Evolutionary conservation across 2,113 vertebrate species (phyloP).

Genomic region (Xenopus borealis): DNA sequence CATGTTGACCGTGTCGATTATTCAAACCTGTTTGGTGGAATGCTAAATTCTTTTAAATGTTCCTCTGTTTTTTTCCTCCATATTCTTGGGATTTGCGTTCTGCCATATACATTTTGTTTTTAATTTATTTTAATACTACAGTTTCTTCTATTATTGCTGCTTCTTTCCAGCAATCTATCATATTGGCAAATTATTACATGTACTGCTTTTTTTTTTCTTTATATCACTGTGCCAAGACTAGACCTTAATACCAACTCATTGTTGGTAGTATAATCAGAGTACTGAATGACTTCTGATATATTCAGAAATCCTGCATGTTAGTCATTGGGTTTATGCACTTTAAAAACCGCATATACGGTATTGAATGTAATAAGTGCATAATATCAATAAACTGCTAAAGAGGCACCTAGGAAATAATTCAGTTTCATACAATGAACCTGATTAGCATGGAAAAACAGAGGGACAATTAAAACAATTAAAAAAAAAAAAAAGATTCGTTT

Average conservation of each 20-base stretch:
- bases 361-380: background rate
- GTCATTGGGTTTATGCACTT: background rate
- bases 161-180: too few species aligned
- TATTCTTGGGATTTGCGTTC: too few species aligned
- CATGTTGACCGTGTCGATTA: slow-evolving; percentile 29
- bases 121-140: slow-evolving; percentile 11
- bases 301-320: background rate
- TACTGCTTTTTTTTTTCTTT: background rate
- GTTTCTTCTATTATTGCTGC: background rate
- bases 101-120: background rate
- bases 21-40: background rate
- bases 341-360: background rate
- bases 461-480: background rate
- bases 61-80: background rate
- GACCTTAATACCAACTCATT: background rate
- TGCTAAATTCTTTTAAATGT: slow-evolving; percentile 28
- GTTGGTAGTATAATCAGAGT: too few species aligned
- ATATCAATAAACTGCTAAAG: background rate
- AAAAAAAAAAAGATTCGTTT: background rate
- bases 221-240: background rate
- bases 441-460: background rate
- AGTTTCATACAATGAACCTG: background rate
- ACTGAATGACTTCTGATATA: too few species aligned
- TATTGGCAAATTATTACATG: background rate
- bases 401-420: background rate